Percentiles rank a stretch among this genome's conserved stretches.
These are phyloP conservation scores for Sinohyriopsis cumingii DNA, from an alignment of 2,888 invertebrate species.

Conservation along the genomic window DNA sequence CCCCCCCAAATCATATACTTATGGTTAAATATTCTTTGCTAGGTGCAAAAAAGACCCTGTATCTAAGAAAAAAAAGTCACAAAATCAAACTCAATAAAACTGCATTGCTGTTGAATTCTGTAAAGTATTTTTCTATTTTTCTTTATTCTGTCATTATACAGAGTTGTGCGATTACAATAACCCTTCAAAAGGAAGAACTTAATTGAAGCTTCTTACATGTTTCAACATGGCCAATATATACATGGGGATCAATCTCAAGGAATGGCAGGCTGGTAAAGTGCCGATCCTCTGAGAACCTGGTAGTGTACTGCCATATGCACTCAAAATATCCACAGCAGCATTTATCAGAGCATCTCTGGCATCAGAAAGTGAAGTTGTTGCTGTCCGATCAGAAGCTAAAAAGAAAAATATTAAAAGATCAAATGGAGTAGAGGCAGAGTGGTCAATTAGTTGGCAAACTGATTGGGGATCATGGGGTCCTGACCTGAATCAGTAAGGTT, in stretches of 20 bases:
- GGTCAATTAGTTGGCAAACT: no score
- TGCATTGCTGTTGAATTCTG: no score
- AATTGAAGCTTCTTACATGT: slow-evolving; percentile 76
- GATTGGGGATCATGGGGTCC: not conserved
- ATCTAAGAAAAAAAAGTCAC: no score
- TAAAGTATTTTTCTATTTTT: no score
- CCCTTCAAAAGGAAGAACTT: no score
- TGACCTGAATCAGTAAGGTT: not conserved
- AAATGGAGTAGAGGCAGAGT: not conserved
- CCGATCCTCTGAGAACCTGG: slow-evolving; percentile 73
- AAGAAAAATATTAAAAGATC: slow-evolving; percentile 11
- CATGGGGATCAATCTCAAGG: slow-evolving; percentile 87
- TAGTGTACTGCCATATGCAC: slow-evolving; percentile 80
- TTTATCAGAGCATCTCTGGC: slow-evolving; percentile 97
- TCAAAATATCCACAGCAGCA: slow-evolving; percentile 91
- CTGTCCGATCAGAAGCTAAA: slow-evolving; percentile 90
- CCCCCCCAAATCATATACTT: no score
- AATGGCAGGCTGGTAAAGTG: slow-evolving; percentile 83
- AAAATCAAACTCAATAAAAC: not conserved
- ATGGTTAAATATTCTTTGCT: no score
- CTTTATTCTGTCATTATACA: no score
- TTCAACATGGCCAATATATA: slow-evolving; percentile 92
- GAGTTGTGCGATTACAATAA: no score
- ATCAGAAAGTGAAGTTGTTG: slow-evolving; percentile 88
- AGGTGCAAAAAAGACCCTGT: no score